These are phyloP conservation scores for Barbus barbus DNA, from an alignment of 2,113 vertebrate genomes.

Conservation along the genomic window DNA sequence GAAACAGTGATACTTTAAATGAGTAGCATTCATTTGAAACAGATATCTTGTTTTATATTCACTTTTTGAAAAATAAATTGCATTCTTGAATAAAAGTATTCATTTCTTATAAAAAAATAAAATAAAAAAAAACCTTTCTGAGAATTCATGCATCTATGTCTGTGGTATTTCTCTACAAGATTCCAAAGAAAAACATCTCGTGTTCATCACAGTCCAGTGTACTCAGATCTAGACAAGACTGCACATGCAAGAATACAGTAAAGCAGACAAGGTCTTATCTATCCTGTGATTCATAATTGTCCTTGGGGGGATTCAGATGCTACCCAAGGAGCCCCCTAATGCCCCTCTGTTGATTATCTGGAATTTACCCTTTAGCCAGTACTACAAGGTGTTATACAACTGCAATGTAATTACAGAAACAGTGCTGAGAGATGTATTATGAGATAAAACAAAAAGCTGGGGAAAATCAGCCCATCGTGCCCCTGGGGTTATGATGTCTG, in stretches of 20 bases:
- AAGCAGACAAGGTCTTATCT: constrained; percentile 9
- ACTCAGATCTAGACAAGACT: constrained; percentile 56
- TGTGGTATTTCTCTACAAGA: neutral
- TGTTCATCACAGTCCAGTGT: constrained; percentile 15
- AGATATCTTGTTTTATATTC: too few relatives aligned
- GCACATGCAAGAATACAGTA: constrained; percentile 53
- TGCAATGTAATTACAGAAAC: neutral
- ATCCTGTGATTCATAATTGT: constrained; percentile 13
- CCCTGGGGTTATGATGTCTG: constrained; percentile 27
- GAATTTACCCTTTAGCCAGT: constrained; percentile 18
- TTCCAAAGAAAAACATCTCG: neutral
- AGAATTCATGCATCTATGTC: neutral
- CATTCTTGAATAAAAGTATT: too few relatives aligned
- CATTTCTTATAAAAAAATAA: too few relatives aligned
- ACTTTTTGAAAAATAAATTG: too few relatives aligned
- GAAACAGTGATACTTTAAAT: too few relatives aligned
- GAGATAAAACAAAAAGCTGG: constrained; percentile 8
- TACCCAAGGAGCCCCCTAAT: constrained; percentile 9
- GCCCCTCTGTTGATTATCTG: constrained; percentile 8
- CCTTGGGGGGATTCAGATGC: neutral
- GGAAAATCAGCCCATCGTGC: neutral
- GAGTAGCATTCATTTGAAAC: too few relatives aligned
- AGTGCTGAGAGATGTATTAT: neutral
- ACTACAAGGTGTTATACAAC: neutral
- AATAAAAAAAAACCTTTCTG: too few relatives aligned